Base-by-base conservation (phyloP, 2,797 vertebrate species). In the Silurus aristotelis region DNA sequence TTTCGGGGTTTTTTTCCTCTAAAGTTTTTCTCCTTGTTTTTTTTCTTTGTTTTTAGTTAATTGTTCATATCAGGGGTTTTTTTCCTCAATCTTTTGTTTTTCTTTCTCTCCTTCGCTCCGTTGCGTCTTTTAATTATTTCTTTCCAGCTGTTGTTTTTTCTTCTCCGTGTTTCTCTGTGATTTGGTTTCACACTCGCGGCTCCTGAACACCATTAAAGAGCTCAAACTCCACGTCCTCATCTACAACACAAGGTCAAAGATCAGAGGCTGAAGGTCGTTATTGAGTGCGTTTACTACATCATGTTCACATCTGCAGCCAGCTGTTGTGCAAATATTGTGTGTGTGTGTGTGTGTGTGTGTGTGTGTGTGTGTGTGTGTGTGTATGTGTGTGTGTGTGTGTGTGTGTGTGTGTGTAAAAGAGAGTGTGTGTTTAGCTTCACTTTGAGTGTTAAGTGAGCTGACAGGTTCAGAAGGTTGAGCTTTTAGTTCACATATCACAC, bases 401-500 rank as follows among this genome's bases (percentile, higher is more conserved):
- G 55, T 83, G 67, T 46, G 52, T 72, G 55, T 71, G 67, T 22
- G 55, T 83, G 67, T 46, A 27, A 27, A 27, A 27, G 52, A 31
- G 46, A 10, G 70, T 31, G 61, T 76, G 70, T 66, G 71, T 73
- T 38, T 10, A 70, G 84, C 81, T 84, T 85, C 58, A 80, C 76
- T 85, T 89, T 87, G 84, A 87, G 86, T 75, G 73, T 87, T 83
- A 79, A 88, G 73, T 68, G 82, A 85, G 75, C 66, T 87, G 85
- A 87, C 86, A 87, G 78, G 72, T 89, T 90, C 87, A 88, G 85
- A 89, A 90, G 86, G 86, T 86, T 88, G 88, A 75, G 89, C 87
- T 91, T 89, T 90, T 87, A 90, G 86, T 87, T 89, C 80, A 84
- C 75, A 85, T 88, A 89, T 90, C 85, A 88, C 85, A 77, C 85